Conservation (phyloP, 2,113 vertebrate genomes). For the Rhabdomys dilectus region DNA sequence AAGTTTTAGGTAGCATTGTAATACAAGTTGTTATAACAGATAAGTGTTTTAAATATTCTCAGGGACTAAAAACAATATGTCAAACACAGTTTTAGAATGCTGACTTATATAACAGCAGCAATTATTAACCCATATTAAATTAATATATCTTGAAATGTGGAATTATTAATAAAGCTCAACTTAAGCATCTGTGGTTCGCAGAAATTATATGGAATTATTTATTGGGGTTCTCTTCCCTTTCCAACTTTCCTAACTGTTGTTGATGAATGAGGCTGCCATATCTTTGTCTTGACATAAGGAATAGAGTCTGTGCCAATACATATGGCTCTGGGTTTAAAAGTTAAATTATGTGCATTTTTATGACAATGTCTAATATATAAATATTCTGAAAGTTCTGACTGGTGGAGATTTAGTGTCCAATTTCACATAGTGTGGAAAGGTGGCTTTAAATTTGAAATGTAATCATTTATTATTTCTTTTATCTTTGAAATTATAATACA, state of each 20-base stretch:
- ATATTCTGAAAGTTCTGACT: conserved; percentile 44
- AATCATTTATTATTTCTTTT: neutral
- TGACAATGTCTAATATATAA: neutral
- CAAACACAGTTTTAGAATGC: conserved; percentile 32
- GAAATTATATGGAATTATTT: conserved; percentile 73
- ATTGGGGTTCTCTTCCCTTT: conserved; percentile 51
- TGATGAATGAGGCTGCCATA: conserved; percentile 65
- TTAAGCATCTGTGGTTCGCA: conserved; percentile 68
- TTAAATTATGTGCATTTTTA: conserved; percentile 68
- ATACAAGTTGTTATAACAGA: neutral
- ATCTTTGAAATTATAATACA: neutral
- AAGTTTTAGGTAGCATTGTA: neutral
- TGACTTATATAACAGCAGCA: conserved; percentile 65
- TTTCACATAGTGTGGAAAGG: neutral
- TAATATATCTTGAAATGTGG: conserved; percentile 68
- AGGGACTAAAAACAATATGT: conserved; percentile 55
- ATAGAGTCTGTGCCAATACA: conserved; percentile 37
- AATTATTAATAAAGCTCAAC: conserved; percentile 66
- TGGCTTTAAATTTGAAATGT: conserved; percentile 11
- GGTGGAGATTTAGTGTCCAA: neutral
- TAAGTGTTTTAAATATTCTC: neutral
- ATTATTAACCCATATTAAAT: conserved; percentile 57
- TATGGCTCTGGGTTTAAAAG: conserved; percentile 64
- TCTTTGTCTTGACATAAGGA: conserved; percentile 64
- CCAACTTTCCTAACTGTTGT: conserved; percentile 36